Percentiles rank a stretch among this genome's conserved stretches.
Conservation (phyloP, 2,797 vertebrate genomes). For the Lepidocolaptes lacrymiger region DNA sequence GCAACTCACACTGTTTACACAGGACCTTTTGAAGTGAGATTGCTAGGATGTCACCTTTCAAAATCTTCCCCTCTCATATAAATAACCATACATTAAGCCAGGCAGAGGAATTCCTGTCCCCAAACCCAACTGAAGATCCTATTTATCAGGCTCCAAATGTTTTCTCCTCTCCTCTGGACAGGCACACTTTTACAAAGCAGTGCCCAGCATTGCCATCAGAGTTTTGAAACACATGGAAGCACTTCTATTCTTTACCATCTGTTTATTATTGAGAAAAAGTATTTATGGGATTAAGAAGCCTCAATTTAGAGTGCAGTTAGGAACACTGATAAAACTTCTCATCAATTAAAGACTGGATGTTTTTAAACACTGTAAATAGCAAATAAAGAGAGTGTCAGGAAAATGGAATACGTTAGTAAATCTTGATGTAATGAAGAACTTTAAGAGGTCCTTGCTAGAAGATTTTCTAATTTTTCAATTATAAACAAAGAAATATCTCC, state of each 20-base stretch:
- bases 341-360: not conserved
- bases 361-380: not conserved
- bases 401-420: not conserved
- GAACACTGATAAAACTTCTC: not conserved
- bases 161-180: not conserved
- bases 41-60: not conserved
- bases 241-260: not conserved
- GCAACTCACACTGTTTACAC: rapidly evolving
- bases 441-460: not conserved
- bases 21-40: not conserved
- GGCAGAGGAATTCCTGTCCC: not conserved
- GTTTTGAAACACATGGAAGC: not conserved
- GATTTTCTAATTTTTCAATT: not conserved
- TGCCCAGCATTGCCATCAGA: not conserved
- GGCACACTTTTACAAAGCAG: not conserved
- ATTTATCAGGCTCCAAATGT: not conserved
- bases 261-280: not conserved
- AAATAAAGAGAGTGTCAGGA: not conserved
- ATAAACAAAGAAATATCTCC: not conserved
- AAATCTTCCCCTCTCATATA: not conserved
- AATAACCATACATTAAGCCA: not conserved
- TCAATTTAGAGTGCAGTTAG: not conserved
- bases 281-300: not conserved
- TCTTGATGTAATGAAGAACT: not conserved
- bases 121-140: not conserved